phyloP scores from a whole-genome alignment of 2,113 vertebrate species.

The Myiopsitta monachus region DNA sequence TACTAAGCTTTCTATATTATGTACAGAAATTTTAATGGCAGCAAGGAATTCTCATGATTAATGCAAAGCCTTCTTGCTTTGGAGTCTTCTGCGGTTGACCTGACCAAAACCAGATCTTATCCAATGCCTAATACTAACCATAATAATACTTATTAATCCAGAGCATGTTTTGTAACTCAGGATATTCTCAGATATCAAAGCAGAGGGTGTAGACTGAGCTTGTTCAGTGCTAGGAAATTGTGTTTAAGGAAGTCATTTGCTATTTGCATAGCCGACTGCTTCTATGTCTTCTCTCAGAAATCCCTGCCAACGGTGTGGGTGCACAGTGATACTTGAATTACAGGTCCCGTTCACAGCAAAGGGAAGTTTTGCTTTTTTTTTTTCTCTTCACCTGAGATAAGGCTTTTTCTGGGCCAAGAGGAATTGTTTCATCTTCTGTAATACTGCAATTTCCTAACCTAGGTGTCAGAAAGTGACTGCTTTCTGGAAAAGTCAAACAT shows the following conservation, averaged over 20 bases:
- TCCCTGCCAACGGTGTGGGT: rapidly evolving
- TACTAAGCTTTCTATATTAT: neutral
- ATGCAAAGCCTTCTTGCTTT: neutral
- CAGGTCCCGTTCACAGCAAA: neutral
- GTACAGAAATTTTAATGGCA: neutral
- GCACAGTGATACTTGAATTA: neutral
- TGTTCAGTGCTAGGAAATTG: neutral
- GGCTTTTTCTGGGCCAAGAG: neutral
- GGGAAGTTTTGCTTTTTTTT: neutral
- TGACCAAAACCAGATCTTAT: neutral
- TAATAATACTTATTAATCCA: neutral
- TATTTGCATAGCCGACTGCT: neutral
- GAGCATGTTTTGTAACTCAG: neutral
- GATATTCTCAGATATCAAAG: neutral
- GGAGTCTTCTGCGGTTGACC: neutral
- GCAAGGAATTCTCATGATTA: neutral
- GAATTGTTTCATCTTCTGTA: neutral
- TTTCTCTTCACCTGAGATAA: neutral
- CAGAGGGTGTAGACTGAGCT: neutral
- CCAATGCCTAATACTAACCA: neutral
- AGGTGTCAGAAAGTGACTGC: neutral
- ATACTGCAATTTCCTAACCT: neutral
- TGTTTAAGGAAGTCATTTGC: neutral
- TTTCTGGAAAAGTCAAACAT: neutral
- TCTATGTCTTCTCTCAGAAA: neutral